phyloP scores from a whole-genome alignment of 92 coral and sea anemone genomes.

The Chrysogorgia sp. region DNA sequence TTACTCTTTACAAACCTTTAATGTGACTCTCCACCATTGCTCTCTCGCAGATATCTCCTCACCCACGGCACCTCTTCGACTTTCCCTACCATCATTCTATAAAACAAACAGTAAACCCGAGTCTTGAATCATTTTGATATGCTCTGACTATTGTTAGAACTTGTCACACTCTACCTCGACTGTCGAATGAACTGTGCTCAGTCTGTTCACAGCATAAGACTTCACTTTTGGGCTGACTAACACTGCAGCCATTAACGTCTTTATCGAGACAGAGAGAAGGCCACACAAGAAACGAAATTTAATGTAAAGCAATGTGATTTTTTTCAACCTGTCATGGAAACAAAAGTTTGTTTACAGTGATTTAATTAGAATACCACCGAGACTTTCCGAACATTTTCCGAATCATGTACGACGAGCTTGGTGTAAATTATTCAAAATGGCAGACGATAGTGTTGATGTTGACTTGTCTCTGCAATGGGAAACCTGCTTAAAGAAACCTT shows the following conservation, averaged over 20 bases:
- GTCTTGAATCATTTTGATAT: not conserved
- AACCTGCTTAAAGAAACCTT: conserved; percentile 23
- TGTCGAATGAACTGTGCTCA: not conserved
- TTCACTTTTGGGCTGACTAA: not conserved
- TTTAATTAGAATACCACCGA: not conserved
- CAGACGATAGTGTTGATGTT: conserved; percentile 48
- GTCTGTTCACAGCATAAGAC: not conserved
- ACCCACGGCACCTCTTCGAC: conserved; percentile 84
- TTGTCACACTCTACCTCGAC: not conserved
- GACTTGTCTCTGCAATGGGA: conserved; percentile 25
- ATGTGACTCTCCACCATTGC: conserved; percentile 95
- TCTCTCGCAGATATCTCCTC: conserved; percentile 94
- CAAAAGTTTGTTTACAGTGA: conserved; percentile 13
- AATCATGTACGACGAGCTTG: no score
- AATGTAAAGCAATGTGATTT: not conserved
- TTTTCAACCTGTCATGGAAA: not conserved
- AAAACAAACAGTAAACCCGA: not conserved
- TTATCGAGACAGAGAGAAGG: not conserved
- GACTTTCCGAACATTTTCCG: not conserved
- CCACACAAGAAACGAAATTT: not conserved
- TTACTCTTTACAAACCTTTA: conserved; percentile 64
- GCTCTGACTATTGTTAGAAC: not conserved
- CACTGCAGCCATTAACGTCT: not conserved
- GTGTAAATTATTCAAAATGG: conserved; percentile 61
- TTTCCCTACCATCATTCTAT: conserved; percentile 68